Evolutionary conservation across 2,888 invertebrate genomes (phyloP), one percentile per base, ranked within the genome.

Genomic region (Leucozona laternaria): DNA sequence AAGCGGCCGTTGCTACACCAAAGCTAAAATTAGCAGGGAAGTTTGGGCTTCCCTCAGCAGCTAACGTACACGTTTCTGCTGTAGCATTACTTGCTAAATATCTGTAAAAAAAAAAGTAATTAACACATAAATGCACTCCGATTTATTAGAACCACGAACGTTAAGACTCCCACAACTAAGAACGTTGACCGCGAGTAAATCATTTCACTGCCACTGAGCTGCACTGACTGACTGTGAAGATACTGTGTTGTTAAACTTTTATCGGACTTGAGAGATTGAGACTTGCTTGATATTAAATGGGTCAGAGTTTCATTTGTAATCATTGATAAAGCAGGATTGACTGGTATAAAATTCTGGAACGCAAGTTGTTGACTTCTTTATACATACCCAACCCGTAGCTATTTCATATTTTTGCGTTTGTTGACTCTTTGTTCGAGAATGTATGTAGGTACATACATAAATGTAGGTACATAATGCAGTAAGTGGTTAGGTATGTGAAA

Each of bases 1-100:
- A 90, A n/a, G 90, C 90, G 0, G 90, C 89, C 0, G 90, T 90
- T 40, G 90, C 85, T 6, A 89, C 90, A 6, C 90, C 90, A 83
- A 90, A 90, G 20, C 79, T 73, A 79, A 90, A 90, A 55, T 88
- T 58, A 1, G 55, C 43, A 3, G 90, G 90, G 86, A 90, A 90
- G 20, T 82, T 15, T 71, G 80, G 73, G 31, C 77, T 89, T 13
- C 88, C 89, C 7, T 83, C 62, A 8, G 60, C 60, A 45, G 40
- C 0, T 25, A 72, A 40, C 3, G 45, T 13, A 7, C 72, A 72
- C 0, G 43, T 15, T 22, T 80, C 66, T 34, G 13, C 25, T 2
- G 20, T 8, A 4, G 8, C 10, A 15, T 53, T 5, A 11, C 11
- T 5, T 1, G n/a, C 11, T n/a, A 68, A 48, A 68, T 22, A 68